phyloP scores from a whole-genome alignment of 2,113 vertebrate species.

The Trinectes maculatus region DNA sequence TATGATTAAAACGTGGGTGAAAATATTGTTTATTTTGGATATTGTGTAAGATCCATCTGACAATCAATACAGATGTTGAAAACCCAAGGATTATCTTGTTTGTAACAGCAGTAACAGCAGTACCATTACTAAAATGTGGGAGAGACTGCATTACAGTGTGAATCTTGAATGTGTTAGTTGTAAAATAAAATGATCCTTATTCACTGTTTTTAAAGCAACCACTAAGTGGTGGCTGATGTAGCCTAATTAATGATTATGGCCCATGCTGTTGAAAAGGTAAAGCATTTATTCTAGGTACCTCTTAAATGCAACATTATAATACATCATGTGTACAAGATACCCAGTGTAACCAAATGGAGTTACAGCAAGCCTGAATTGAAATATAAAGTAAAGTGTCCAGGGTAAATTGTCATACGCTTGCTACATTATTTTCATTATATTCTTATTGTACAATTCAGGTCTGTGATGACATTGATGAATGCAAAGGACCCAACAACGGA shows the following conservation, averaged over 20 bases:
- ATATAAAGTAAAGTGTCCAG: no score
- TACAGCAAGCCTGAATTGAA: neutral
- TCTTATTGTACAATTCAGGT: conserved; percentile 63
- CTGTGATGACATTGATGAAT: conserved; percentile 92
- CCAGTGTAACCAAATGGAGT: neutral
- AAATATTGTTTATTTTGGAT: no score
- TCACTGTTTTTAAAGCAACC: neutral
- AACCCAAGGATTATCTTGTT: no score
- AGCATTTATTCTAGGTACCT: neutral
- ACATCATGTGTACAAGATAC: neutral
- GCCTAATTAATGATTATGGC: neutral
- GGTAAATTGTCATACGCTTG: neutral
- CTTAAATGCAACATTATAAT: neutral
- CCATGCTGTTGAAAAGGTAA: neutral
- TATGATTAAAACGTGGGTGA: no score
- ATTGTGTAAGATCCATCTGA: no score
- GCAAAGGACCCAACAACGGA: conserved; percentile 86
- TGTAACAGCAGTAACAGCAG: neutral
- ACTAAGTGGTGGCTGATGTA: neutral
- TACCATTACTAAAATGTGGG: neutral
- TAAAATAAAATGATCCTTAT: neutral
- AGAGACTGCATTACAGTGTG: neutral
- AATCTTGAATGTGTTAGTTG: neutral
- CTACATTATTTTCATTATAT: neutral
- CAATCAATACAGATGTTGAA: no score